A percentile compares a stretch with the other conserved stretches of the same genome.
phyloP scores from a whole-genome alignment of 2,113 vertebrate genomes.

The Ondatra zibethicus region DNA sequence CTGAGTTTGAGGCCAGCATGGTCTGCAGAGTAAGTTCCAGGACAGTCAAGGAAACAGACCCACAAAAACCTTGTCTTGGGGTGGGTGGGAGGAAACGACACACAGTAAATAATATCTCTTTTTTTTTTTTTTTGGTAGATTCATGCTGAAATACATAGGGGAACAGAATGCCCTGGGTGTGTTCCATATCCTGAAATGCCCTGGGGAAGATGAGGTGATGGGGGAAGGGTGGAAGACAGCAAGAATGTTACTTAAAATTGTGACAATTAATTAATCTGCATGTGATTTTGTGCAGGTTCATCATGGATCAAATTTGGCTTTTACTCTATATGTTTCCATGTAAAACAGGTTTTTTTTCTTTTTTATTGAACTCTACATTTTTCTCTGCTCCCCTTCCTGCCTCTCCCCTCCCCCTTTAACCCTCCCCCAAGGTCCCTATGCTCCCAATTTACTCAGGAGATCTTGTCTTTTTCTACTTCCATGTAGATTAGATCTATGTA shows the following conservation, averaged over 20 bases:
- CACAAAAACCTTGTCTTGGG: not conserved
- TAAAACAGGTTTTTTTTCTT: not conserved
- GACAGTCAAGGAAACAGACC: not conserved
- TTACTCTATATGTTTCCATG: not conserved
- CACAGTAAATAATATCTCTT: not conserved
- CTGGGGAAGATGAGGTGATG: not conserved
- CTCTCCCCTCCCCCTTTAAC: too few relatives aligned
- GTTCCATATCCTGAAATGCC: slow-evolving; percentile 37
- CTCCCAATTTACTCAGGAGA: too few relatives aligned
- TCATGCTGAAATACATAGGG: not conserved
- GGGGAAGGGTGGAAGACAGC: not conserved
- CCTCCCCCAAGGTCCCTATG: too few relatives aligned
- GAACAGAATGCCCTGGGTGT: not conserved
- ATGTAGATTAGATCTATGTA: too few relatives aligned
- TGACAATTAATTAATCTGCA: not conserved
- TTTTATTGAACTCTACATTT: too few relatives aligned
- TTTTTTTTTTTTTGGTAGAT: not conserved
- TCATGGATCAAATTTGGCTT: not conserved
- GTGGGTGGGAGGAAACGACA: too few relatives aligned
- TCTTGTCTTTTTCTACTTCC: too few relatives aligned
- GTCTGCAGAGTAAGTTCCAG: not conserved
- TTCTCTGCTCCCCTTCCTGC: too few relatives aligned
- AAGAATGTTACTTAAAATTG: not conserved
- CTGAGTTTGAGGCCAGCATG: not conserved
- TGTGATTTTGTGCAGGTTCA: not conserved